Base-by-base conservation (phyloP, 2,888 invertebrate genomes). In the Lottia scabra region DNA sequence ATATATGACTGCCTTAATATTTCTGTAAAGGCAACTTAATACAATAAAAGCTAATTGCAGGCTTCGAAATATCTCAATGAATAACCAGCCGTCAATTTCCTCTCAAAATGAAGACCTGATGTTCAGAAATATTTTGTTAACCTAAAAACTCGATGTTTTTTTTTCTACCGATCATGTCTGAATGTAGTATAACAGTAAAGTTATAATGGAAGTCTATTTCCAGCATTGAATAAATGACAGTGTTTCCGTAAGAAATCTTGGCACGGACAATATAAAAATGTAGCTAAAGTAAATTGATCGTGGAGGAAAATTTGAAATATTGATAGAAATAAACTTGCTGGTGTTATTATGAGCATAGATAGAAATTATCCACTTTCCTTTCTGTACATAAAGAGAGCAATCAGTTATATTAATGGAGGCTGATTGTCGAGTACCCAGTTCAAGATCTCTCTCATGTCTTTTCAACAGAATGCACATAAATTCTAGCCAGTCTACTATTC, bases 41-140 rank as follows among this genome's bases (percentile, higher is more conserved):
- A 56, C 56, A 56, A 56, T 56, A 56, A 56, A 56, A 56, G 56
- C 56, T 56, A 56, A 56, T 56, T 56, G 56, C 56, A 56, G 23
- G 56, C 56, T 23, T 56, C 56, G 12, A 13, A 56, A 23, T 23
- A 56, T 19, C 23, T 56, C 56, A 56, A 56, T 56, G 56, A 56
- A 56, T 23, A 23, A 56, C 56, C 56, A 56, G 56, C 56, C 56
- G 23, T 3, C 56, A 56, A 56, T 56, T 56, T 56, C 56, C 56
- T 56, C 23, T 23, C 19, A 56, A 56, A 56, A 56, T 56, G 56
- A 56, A 56, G 56, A 56, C 56, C 56, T 56, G 56, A 56, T 56
- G 56, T 56, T 56, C 56, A 56, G 23, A 56, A 56, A 56, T 56
- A 56, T 56, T 56, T 56, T 56, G 56, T 56, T 56, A 56, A 56